Evolutionary conservation across 2,797 vertebrate species (phyloP), one percentile per base, ranked within the genome.

Genomic region (Esox lucius): DNA sequence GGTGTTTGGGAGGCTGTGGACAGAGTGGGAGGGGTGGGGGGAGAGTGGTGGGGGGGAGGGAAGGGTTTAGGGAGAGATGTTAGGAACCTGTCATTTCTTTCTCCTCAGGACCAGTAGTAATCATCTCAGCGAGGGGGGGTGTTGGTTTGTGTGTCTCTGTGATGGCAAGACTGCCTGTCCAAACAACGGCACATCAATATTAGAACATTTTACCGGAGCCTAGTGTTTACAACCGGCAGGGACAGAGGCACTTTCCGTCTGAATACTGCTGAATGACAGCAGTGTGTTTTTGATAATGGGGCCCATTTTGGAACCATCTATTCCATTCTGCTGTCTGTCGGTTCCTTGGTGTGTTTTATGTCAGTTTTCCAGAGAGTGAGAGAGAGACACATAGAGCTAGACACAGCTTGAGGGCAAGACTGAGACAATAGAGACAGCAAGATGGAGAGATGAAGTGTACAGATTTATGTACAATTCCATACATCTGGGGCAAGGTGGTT

Each of bases 241-340:
- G n/a, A 24, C 22, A 22, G n/a, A n/a, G 16, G 53, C 53, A 24
- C 53, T 22, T 59, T 12, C 53, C n/a, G 7, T 53, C 53, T 12
- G 53, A 59, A 59, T 59, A 22, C 53, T 22, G n/a, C 53, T 59
- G n/a, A 59, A 59, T 59, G n/a, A 59, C n/a, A 59, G 53, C 53
- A 24, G 22, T 59, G 53, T 59, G n/a, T n/a, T 59, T 24, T 12
- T 59, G 53, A 24, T 59, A 59, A 59, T 59, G 53, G n/a, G 8
- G 53, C 53, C 53, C 53, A 59, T 59, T 59, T 9, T 59, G 11
- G 35, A n/a, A 35, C 66, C 17, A n/a, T 46, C 66, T 46, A 46
- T 42, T 42, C n/a, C 17, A 39, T 46, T 35, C 53, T 24, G 59
- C n/a, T 59, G 53, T 59, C 53, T 24, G 11, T 5, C 6, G n/a